These are phyloP conservation scores for Diplazon laetatorius DNA, from an alignment of 2,888 invertebrate genomes.

Conservation along the genomic window DNA sequence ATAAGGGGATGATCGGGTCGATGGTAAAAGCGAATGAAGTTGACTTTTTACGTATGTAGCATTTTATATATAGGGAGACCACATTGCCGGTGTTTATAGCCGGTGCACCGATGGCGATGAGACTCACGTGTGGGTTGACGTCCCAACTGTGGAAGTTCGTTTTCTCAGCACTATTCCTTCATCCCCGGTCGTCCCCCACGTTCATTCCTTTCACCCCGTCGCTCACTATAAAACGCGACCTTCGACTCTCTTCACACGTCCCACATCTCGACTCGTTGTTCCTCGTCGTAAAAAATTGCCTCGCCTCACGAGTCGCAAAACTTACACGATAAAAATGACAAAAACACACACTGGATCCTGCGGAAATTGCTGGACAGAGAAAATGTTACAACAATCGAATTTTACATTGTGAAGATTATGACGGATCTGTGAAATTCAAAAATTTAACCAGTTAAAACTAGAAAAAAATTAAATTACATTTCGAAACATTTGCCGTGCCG, in stretches of 20 bases:
- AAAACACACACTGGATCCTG: no score
- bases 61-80: no score
- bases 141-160: background rate
- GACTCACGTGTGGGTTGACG: background rate
- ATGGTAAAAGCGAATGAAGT: constrained; percentile 48
- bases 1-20: constrained; percentile 13
- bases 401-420: no score
- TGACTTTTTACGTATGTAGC: constrained; percentile 43
- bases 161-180: constrained; percentile 7
- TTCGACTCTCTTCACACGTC: background rate
- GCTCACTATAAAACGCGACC: constrained; percentile 16
- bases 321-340: no score
- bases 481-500: no score
- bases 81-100: constrained; percentile 30
- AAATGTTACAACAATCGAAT: no score
- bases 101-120: no score
- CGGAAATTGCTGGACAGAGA: no score
- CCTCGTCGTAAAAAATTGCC: constrained; percentile 20
- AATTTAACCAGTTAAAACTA: no score
- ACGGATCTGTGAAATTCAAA: no score
- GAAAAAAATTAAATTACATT: no score
- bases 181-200: background rate
- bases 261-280: background rate
- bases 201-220: constrained; percentile 1
- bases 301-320: no score